Conservation (phyloP, 2,113 vertebrate genomes). For the Ailurus styani region DNA sequence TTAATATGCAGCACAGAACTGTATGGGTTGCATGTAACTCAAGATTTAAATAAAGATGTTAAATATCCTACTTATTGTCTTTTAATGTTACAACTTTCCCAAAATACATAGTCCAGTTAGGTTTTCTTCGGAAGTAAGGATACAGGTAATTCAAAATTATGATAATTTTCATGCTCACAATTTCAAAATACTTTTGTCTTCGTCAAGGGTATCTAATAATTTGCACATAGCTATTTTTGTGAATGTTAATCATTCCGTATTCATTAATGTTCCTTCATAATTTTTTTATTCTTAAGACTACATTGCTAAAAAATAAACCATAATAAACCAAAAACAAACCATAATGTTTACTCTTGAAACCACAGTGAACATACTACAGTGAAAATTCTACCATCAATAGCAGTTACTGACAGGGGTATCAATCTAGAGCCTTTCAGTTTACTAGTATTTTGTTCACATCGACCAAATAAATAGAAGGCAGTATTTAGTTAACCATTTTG, state of each 20-base stretch:
- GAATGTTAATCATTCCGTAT: not conserved
- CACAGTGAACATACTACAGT: not conserved
- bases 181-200: not conserved
- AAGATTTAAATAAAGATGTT: not conserved
- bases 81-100: not conserved
- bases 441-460: not conserved
- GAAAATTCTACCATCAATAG: not conserved
- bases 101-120: not conserved
- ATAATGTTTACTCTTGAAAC: not conserved
- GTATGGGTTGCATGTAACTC: not conserved
- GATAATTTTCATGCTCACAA: not conserved
- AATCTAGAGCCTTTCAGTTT: not conserved
- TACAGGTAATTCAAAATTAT: not conserved
- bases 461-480: not conserved
- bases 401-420: not conserved
- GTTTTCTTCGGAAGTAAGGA: not conserved
- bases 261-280: not conserved
- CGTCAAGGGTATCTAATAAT: not conserved
- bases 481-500: not conserved
- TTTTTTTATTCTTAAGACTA: not conserved
- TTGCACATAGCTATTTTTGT: not conserved
- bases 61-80: constrained; percentile 22
- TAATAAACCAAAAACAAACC: not conserved
- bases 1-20: not conserved
- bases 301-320: not conserved